These are phyloP conservation scores for Sminthurides bifidus DNA, from an alignment of 1,140 invertebrate genomes.

Conservation along the genomic window DNA sequence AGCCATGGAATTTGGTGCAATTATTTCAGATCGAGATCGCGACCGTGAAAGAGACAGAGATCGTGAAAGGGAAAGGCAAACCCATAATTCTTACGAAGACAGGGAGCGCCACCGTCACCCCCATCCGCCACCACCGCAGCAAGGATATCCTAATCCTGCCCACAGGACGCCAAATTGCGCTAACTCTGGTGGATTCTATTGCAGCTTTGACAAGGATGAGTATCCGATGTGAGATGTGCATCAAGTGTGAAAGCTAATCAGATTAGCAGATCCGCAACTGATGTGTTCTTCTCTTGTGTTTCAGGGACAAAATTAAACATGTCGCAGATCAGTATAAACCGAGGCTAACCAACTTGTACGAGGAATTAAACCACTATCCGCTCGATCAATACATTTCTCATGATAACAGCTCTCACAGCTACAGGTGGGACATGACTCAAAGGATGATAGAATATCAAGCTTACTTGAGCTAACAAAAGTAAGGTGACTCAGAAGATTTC, in stretches of 20 bases:
- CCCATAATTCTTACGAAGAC: no score
- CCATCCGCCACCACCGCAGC: constrained; percentile 3
- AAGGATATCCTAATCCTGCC: neutral
- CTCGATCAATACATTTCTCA: constrained; percentile 32
- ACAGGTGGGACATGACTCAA: constrained; percentile 27
- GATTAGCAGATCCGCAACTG: neutral
- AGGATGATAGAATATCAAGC: neutral
- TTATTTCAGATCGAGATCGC: no score
- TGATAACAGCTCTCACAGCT: constrained; percentile 33
- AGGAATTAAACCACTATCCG: constrained; percentile 34
- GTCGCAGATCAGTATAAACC: constrained; percentile 33
- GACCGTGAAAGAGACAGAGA: neutral
- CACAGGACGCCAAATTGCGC: constrained; percentile 21
- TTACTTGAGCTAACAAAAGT: neutral
- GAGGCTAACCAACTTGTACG: constrained; percentile 32
- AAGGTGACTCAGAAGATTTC: no score
- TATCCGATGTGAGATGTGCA: constrained; percentile 28
- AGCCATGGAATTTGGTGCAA: no score
- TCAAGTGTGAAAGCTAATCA: neutral
- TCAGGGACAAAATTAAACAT: constrained; percentile 33
- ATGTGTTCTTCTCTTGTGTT: constrained; percentile 6
- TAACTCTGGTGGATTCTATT: constrained; percentile 18
- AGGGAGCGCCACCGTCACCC: neutral
- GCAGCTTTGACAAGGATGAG: constrained; percentile 28
- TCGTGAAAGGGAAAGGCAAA: neutral